phyloP scores from a whole-genome alignment of 64 coral and sea anemone species.

The Montipora cactus region DNA sequence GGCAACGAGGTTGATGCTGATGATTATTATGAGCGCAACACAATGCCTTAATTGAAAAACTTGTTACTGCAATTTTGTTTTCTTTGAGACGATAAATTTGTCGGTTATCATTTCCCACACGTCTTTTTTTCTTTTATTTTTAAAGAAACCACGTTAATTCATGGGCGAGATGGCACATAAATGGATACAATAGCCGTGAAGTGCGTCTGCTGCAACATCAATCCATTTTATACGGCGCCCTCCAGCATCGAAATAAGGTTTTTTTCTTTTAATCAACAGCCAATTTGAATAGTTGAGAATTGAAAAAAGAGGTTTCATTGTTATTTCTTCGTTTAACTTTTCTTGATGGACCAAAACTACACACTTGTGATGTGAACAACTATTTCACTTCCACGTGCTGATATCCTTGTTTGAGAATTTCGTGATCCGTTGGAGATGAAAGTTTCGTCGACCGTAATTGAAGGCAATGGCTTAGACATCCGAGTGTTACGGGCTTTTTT shows the following conservation, averaged over 20 bases:
- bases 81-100: too few relatives aligned
- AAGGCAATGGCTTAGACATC: conserved; percentile 56
- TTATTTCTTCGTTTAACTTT: background rate
- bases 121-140: too few relatives aligned
- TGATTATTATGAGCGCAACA: too few relatives aligned
- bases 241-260: background rate
- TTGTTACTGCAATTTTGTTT: too few relatives aligned
- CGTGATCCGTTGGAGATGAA: conserved; percentile 37
- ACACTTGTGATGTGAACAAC: background rate
- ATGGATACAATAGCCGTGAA: too few relatives aligned
- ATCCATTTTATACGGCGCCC: too few relatives aligned
- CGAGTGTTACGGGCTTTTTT: conserved; percentile 30
- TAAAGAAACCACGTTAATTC: too few relatives aligned
- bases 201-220: too few relatives aligned
- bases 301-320: background rate
- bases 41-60: too few relatives aligned
- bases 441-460: conserved; percentile 71
- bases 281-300: background rate
- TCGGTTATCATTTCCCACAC: too few relatives aligned
- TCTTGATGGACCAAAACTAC: background rate
- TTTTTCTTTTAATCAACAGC: background rate
- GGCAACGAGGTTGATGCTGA: too few relatives aligned
- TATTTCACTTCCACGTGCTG: conserved; percentile 5
- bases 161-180: too few relatives aligned
- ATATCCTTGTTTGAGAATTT: conserved; percentile 7